Evolutionary conservation across 2,113 vertebrate species (phyloP).

Genomic region (Crotalus helleri): DNA sequence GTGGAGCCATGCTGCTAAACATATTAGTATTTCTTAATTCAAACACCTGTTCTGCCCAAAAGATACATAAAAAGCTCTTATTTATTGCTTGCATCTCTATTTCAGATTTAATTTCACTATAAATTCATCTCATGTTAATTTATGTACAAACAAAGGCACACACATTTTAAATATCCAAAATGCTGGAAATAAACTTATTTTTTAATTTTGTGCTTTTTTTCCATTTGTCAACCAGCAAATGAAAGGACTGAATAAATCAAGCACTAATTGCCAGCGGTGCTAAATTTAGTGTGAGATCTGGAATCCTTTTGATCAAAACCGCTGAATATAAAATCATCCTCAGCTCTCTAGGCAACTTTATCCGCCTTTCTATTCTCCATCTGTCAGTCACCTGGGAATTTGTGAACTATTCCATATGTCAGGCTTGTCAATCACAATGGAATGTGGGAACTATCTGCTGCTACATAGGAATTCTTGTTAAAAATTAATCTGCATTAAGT

Average conservation of each 20-base stretch:
- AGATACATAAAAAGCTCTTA: slow-evolving; percentile 74
- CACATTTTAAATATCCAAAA: slow-evolving; percentile 82
- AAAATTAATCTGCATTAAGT: slow-evolving; percentile 81
- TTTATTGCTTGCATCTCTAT: slow-evolving; percentile 77
- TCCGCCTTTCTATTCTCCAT: slow-evolving; percentile 87
- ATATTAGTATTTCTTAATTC: slow-evolving; percentile 82
- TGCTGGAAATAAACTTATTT: slow-evolving; percentile 83
- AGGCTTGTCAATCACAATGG: slow-evolving; percentile 98
- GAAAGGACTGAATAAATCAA: slow-evolving; percentile 90
- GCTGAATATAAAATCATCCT: slow-evolving; percentile 86
- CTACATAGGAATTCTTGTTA: slow-evolving; percentile 82
- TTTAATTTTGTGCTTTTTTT: slow-evolving; percentile 84
- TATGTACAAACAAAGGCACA: slow-evolving; percentile 83
- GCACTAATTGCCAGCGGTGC: slow-evolving; percentile 94
- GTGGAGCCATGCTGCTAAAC: slow-evolving; percentile 80
- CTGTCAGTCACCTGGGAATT: slow-evolving; percentile 97
- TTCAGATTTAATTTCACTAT: slow-evolving; percentile 81
- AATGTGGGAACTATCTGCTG: slow-evolving; percentile 89
- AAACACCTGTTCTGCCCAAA: slow-evolving; percentile 78
- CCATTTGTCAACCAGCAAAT: slow-evolving; percentile 91
- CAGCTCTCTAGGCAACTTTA: slow-evolving; percentile 96
- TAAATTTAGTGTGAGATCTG: slow-evolving; percentile 95
- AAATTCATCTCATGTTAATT: slow-evolving; percentile 85
- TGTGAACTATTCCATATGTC: slow-evolving; percentile 99
- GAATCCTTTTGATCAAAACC: slow-evolving; percentile 96